phyloP scores from a whole-genome alignment of 2,888 invertebrate genomes.

The Nysson spinosus region DNA sequence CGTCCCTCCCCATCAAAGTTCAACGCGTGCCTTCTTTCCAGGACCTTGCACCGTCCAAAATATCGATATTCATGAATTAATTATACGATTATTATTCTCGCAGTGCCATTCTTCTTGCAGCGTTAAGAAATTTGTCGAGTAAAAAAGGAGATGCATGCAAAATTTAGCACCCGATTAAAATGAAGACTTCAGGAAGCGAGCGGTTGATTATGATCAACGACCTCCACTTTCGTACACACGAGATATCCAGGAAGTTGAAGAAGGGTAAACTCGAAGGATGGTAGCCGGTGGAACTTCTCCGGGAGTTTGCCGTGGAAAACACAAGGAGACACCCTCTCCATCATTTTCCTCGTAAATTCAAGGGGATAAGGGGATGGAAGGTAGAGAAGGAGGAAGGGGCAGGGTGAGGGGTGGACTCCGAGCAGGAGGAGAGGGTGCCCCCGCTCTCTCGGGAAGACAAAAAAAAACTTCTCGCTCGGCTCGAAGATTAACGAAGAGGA shows the following conservation, averaged over 20 bases:
- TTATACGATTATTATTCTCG: too few species aligned
- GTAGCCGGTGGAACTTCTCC: slow-evolving; percentile 29
- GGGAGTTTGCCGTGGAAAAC: slow-evolving; percentile 42
- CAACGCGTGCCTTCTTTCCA: too few species aligned
- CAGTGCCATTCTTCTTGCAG: too few species aligned
- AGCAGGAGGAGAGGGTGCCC: too few species aligned
- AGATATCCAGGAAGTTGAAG: neutral
- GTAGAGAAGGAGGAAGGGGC: slow-evolving; percentile 29
- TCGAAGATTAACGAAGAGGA: slow-evolving; percentile 66
- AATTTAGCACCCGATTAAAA: slow-evolving; percentile 20
- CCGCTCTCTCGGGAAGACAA: slow-evolving; percentile 46
- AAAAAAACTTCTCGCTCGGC: slow-evolving; percentile 60
- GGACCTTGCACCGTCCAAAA: too few species aligned
- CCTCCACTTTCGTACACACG: neutral
- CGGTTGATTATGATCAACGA: slow-evolving; percentile 38
- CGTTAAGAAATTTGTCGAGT: too few species aligned
- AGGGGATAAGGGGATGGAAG: slow-evolving; percentile 42
- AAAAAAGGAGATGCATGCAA: neutral
- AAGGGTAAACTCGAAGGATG: slow-evolving; percentile 26
- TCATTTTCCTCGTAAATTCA: slow-evolving; percentile 66
- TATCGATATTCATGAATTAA: too few species aligned
- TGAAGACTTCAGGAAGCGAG: neutral
- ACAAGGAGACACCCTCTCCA: slow-evolving; percentile 60
- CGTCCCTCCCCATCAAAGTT: too few species aligned
- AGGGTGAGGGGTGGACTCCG: too few species aligned